Base-by-base conservation (phyloP, 1,140 invertebrate genomes). In the Hylaeus volcanicus region DNA sequence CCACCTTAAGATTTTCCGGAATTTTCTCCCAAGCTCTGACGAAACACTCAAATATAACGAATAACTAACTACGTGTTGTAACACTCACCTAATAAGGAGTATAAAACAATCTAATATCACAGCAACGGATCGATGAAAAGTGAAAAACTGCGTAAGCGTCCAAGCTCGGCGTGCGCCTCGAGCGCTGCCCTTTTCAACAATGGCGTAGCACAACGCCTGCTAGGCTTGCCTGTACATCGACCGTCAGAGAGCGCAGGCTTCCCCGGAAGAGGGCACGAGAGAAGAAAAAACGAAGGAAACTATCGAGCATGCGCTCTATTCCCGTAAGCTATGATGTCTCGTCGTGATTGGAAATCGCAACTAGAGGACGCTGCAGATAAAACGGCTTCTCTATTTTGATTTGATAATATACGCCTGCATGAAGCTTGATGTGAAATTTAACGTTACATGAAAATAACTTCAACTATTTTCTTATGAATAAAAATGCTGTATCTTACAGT, bases 141-240 rank as follows among this genome's bases (percentile, higher is more conserved):
- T 79, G 85, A 81, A 88, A 88, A 90, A 89, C 89, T 87, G 81
- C 79, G 81, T 84, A 74, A 88, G 81, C 86, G 86, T 88, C 84
- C 82, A 84, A 76, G 74, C 86, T 88, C 88, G 87, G 89, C 86
- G 91, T 90, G 89, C 89, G 88, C 88, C 87, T 88, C 85, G 87
- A 86, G 88, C 90, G 90, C 90, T 91, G 91, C 89, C 91, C 88
- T 89, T 91, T 90, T 89, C 89, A 83, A 90, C 88, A 89, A 90
- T 90, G 90, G 89, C 89, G 88, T 53, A 80, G 56, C 84, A 81
- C 70, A 79, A 86, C 82, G 84, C 76, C 79, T 79, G 72, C 73
- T 51, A 15, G 26, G 69, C 51, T 76, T 26, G 71, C 77, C 61
- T 60, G 53, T 72, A 69, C 75, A 43, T 64, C 70, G 60, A 58